Conservation (phyloP, 2,113 vertebrate species). For the Spilogale gracilis region DNA sequence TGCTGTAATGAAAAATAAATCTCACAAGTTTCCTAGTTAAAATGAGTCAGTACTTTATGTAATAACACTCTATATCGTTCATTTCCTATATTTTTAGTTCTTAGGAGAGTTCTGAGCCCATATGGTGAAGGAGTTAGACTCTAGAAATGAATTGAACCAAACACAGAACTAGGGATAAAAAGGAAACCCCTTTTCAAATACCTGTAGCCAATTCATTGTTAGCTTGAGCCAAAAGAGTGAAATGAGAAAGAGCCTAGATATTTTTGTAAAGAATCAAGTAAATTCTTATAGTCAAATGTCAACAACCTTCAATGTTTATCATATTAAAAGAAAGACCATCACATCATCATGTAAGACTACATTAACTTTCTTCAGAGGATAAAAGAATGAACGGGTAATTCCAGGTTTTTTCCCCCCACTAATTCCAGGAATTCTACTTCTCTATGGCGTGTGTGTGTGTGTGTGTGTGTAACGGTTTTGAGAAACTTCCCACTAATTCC, state of each 20-base stretch:
- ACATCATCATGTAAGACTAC: slow-evolving; percentile 32
- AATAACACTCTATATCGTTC: neutral
- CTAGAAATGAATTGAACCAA: slow-evolving; percentile 57
- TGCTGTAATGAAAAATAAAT: neutral
- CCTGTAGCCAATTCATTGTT: slow-evolving; percentile 30
- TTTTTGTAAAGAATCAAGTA: slow-evolving; percentile 60
- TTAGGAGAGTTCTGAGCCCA: neutral
- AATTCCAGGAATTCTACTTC: slow-evolving; percentile 65
- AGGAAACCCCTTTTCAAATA: slow-evolving; percentile 35
- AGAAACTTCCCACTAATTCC: slow-evolving; percentile 17
- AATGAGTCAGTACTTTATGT: neutral
- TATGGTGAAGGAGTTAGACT: neutral
- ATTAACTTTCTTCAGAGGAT: slow-evolving; percentile 37
- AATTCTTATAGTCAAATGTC: slow-evolving; percentile 53
- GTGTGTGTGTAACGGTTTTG: too few relatives aligned
- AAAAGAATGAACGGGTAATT: slow-evolving; percentile 53
- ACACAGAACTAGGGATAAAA: neutral
- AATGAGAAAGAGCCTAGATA: slow-evolving; percentile 39
- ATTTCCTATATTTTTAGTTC: slow-evolving; percentile 27
- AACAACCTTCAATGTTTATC: slow-evolving; percentile 62
- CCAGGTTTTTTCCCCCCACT: neutral
- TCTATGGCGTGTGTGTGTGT: neutral
- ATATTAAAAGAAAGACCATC: slow-evolving; percentile 44
- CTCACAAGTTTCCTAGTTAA: neutral
- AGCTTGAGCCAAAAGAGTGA: slow-evolving; percentile 33